phyloP scores from a whole-genome alignment of 2,113 vertebrate species.

The Paedocypris sp. region DNA sequence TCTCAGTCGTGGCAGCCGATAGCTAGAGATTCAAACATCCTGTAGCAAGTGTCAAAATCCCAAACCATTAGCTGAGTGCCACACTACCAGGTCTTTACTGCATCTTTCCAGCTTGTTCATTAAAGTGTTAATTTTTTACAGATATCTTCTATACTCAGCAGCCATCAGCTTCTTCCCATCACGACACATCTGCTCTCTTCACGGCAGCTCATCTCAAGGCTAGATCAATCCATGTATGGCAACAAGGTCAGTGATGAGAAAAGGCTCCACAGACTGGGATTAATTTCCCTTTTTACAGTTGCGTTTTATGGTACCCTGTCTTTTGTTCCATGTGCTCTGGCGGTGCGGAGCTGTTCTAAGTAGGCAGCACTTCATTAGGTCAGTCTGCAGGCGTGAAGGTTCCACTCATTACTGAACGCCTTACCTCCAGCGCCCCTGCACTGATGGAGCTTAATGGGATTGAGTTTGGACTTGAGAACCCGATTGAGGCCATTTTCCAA shows the following conservation, averaged over 20 bases:
- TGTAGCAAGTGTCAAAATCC: no score
- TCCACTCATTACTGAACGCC: conserved; percentile 38
- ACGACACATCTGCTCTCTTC: conserved; percentile 11
- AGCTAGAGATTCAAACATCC: no score
- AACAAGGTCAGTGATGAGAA: conserved; percentile 35
- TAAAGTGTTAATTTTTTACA: not conserved
- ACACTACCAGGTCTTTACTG: not conserved
- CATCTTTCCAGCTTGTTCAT: not conserved
- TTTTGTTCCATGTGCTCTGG: conserved; percentile 21
- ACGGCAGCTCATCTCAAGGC: not conserved
- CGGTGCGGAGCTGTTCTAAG: conserved; percentile 17
- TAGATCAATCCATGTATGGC: conserved; percentile 14
- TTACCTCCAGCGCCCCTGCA: conserved; percentile 14
- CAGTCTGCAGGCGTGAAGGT: conserved; percentile 38
- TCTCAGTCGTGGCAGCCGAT: no score
- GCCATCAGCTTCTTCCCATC: conserved; percentile 3
- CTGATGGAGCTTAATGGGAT: conserved; percentile 33
- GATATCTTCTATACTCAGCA: not conserved
- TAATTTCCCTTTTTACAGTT: conserved; percentile 35
- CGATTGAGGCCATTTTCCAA: conserved; percentile 37
- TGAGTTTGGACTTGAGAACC: conserved; percentile 27
- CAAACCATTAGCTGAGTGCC: no score
- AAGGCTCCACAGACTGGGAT: conserved; percentile 23
- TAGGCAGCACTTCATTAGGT: conserved; percentile 36
- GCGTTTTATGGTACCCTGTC: conserved; percentile 11